Base-by-base conservation (phyloP, 2,888 invertebrate species). In the Agriopis marginaria region DNA sequence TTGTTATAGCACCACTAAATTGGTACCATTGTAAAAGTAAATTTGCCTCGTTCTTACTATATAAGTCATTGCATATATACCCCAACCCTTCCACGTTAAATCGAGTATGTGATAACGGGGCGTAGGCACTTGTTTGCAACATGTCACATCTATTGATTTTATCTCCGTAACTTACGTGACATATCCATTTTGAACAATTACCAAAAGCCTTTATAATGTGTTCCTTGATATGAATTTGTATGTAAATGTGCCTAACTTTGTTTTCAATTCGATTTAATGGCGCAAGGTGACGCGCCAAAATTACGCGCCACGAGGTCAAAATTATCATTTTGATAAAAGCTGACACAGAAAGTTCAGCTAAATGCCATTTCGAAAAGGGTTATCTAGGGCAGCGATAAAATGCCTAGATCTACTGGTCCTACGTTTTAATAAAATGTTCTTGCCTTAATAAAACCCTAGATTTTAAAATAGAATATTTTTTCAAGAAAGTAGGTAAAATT, bases 261-360 rank as follows among this genome's bases (percentile, higher is more conserved):
- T 69, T 68, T 66, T 68, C 62, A 73, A 73, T 73, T 70, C 32
- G 65, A 73, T 75, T 72, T 68, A 49, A 67, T 60, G 42, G 42
- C 73, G 66, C 59, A 70, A 67, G 61, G 72, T 71, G 64, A 50
- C 55, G 66, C n/a, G n/a, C n/a, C n/a, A n/a, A n/a, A n/a, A n/a
- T n/a, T n/a, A n/a, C n/a, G n/a, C n/a, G n/a, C n/a, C n/a, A n/a
- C n/a, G n/a, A n/a, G n/a, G n/a, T 63, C 50, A 61, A 61, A 68
- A 72, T 74, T 74, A 61, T 66, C 61, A 68, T 73, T 73, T 70
- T 74, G 66, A 56, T 70, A 72, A 70, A 68, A 70, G 44, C 62
- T 66, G 70, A 65, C 70, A 65, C 70, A 70, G 68, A 60, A 59
- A 65, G 65, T 62, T 61, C 62, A 47, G 32, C 23, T 58, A 59